Evolutionary conservation across 2,888 invertebrate species (phyloP).

Genomic region (Amblyteles armatorius): DNA sequence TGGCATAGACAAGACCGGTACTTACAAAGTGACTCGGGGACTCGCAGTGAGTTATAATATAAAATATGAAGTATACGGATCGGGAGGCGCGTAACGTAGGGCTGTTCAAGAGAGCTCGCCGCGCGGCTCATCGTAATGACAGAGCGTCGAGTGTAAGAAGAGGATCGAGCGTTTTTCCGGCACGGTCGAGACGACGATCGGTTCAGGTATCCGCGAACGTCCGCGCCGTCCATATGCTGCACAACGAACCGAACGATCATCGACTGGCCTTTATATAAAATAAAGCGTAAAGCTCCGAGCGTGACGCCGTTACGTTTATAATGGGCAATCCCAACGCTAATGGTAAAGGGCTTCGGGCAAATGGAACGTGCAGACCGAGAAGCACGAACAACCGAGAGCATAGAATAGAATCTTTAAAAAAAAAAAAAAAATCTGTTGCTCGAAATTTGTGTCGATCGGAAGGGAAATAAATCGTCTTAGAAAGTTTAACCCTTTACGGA

Average conservation of each 20-base stretch:
- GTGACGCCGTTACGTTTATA: conserved; percentile 69
- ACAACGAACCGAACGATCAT: conserved; percentile 68
- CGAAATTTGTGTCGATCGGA: neutral
- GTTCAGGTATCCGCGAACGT: conserved; percentile 60
- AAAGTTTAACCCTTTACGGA: neutral
- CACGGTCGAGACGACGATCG: conserved; percentile 28
- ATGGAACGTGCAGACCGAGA: neutral
- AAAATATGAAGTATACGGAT: conserved; percentile 37
- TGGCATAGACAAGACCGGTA: neutral
- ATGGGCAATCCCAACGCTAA: conserved; percentile 65
- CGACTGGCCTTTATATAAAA: conserved; percentile 73
- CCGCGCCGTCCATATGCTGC: conserved; percentile 41
- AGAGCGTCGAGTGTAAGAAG: conserved; percentile 58
- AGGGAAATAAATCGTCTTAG: neutral
- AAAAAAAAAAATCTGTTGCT: neutral
- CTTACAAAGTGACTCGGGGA: conserved; percentile 15
- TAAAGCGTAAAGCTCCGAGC: conserved; percentile 72
- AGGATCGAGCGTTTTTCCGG: conserved; percentile 57
- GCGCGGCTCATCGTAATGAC: conserved; percentile 52
- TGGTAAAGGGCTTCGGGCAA: conserved; percentile 43
- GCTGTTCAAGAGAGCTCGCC: conserved; percentile 23
- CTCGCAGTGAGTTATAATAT: conserved; percentile 35
- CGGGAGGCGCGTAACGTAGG: conserved; percentile 41
- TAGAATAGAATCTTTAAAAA: neutral
- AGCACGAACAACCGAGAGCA: neutral